Evolutionary conservation across 2,797 vertebrate species (phyloP).

Genomic region (Coregonus sp.): DNA sequence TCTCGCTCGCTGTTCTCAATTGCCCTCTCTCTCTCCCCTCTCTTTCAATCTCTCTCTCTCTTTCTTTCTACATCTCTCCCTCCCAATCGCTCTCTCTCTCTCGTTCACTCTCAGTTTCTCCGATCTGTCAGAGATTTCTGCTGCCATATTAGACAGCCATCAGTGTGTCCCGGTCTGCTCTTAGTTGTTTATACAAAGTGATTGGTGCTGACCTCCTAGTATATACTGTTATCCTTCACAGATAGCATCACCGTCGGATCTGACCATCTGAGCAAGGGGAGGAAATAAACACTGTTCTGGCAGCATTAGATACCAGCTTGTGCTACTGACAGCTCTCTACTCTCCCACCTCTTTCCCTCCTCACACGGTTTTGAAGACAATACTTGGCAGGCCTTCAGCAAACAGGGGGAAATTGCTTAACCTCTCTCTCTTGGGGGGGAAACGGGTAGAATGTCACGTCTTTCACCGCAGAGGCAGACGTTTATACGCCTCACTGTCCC

Average conservation of each 20-base stretch:
- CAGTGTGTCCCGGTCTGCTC: slow-evolving; percentile 50
- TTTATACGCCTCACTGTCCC: background rate
- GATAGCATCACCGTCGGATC: slow-evolving; percentile 52
- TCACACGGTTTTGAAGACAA: background rate
- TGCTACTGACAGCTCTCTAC: background rate
- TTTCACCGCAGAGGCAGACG: background rate
- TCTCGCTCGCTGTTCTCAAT: too few species aligned
- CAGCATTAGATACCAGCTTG: background rate
- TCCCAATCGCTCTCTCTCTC: slow-evolving; percentile 23
- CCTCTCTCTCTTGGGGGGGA: background rate
- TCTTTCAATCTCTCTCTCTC: background rate
- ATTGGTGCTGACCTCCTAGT: slow-evolving; percentile 66
- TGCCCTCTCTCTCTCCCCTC: background rate
- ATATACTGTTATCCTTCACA: slow-evolving; percentile 61
- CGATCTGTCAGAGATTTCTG: background rate
- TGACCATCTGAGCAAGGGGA: background rate
- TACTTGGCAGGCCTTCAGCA: background rate
- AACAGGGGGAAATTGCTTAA: background rate
- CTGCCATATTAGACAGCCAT: slow-evolving; percentile 50
- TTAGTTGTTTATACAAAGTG: slow-evolving; percentile 64
- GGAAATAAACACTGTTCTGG: background rate
- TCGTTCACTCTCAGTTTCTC: background rate
- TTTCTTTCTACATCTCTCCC: background rate
- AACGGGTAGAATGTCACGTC: background rate
- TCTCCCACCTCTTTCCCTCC: background rate